Conservation (phyloP, 2,113 vertebrate genomes). For the Acrocephalus kingi region DNA sequence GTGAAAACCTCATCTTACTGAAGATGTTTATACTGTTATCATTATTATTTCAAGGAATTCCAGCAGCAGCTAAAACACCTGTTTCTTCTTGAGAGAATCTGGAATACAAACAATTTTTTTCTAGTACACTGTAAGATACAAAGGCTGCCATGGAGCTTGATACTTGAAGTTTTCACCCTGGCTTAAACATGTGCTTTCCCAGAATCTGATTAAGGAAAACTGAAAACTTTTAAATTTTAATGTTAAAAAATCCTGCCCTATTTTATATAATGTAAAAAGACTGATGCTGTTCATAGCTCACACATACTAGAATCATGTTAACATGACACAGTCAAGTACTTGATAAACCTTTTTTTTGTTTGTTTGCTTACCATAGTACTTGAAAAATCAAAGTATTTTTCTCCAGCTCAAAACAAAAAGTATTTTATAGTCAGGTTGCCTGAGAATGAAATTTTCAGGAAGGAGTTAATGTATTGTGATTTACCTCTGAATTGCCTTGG, state of each 20-base stretch:
- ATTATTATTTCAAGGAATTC: neutral
- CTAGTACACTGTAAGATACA: neutral
- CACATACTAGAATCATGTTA: neutral
- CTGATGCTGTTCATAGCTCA: neutral
- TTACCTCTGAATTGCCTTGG: neutral
- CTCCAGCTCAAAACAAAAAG: neutral
- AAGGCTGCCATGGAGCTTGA: neutral
- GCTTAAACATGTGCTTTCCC: neutral
- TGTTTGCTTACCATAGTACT: neutral
- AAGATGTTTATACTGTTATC: neutral
- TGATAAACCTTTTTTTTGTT: neutral
- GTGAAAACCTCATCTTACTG: neutral
- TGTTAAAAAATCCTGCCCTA: neutral
- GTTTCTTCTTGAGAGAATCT: neutral
- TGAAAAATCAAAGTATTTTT: neutral
- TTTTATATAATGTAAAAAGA: neutral
- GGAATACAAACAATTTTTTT: neutral
- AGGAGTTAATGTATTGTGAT: neutral
- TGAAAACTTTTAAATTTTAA: neutral
- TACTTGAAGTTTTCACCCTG: neutral
- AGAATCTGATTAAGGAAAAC: neutral
- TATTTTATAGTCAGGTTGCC: neutral
- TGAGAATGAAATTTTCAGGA: neutral
- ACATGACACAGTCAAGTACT: neutral
- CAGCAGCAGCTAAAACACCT: neutral